Base-by-base conservation (phyloP, 1,140 invertebrate species). In the Hycleus cichorii region DNA sequence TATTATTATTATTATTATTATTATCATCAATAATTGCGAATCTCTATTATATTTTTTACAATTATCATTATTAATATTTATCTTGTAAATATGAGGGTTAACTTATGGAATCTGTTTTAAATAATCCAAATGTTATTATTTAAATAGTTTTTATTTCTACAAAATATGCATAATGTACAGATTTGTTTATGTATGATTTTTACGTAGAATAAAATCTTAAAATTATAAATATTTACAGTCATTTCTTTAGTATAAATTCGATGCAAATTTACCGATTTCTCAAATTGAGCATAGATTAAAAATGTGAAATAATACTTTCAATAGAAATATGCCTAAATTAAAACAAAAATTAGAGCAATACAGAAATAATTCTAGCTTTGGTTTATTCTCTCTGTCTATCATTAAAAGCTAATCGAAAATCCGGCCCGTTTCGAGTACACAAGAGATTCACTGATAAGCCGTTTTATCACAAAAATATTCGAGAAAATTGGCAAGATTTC, bases 141-240 rank as follows among this genome's bases (percentile, higher is more conserved):
- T 55, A 55, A 55, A 55, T 55, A 47, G 27, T 47, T 55, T 55
- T 46, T 55, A 55, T 55, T 55, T 55, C 52, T 55, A 55, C 52
- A 55, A 55, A 55, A 55, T 55, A 55, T 53, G 51, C 51, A 53
- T 44, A 39, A 53, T 53, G 51, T 53, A 53, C 51, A 53, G 51
- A 27, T 53, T 32, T 53, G 51, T 53, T 53, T 46, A 53, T 53
- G 51, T 53, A 53, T 53, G 39, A 53, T 53, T 53, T 53, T 53
- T 53, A 53, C 51, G 51, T 53, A 53, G 51, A 53, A 53, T 53
- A 53, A 52, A 53, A 53, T 32, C 42, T 53, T 53, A 53, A 53
- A 44, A 53, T 18, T 53, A 53, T 46, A 50, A 38, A 53, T 53
- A 53, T 53, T 53, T 53, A 53, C 51, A 53, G 42, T 53, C 51